Evolutionary conservation across 2,113 vertebrate genomes (phyloP).

Genomic region (Phyllostomus discolor): DNA sequence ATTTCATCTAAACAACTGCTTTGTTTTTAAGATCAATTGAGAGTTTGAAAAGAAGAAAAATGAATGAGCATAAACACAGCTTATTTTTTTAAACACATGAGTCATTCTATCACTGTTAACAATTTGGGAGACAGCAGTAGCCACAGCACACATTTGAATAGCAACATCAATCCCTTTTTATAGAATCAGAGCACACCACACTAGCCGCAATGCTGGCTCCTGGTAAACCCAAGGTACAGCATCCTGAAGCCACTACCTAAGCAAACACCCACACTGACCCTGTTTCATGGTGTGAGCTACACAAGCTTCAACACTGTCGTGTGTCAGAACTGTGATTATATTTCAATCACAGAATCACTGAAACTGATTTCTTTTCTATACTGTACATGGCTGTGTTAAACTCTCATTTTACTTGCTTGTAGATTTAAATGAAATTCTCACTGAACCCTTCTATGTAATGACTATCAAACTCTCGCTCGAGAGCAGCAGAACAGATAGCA

Average conservation of each 20-base stretch:
- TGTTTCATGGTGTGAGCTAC: background rate
- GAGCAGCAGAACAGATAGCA: background rate
- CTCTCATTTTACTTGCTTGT: slow-evolving; percentile 2
- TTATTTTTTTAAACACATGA: background rate
- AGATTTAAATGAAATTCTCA: slow-evolving; percentile 18
- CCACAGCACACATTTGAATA: background rate
- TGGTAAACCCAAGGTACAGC: background rate
- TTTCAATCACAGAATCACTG: background rate
- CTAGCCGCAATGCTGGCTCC: background rate
- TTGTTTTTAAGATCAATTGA: background rate
- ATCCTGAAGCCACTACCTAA: background rate
- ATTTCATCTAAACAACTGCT: background rate
- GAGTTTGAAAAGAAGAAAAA: slow-evolving; percentile 8
- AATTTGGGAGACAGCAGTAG: background rate
- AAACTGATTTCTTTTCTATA: background rate
- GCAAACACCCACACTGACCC: background rate
- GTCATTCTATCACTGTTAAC: background rate
- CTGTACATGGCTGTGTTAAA: background rate
- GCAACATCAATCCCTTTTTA: background rate
- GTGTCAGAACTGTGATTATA: background rate
- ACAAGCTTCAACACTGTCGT: background rate
- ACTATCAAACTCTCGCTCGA: background rate
- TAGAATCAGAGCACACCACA: background rate
- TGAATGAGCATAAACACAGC: background rate
- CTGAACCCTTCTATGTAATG: background rate